These are phyloP conservation scores for Eulithis testata DNA, from an alignment of 2,888 invertebrate species.

Conservation along the genomic window DNA sequence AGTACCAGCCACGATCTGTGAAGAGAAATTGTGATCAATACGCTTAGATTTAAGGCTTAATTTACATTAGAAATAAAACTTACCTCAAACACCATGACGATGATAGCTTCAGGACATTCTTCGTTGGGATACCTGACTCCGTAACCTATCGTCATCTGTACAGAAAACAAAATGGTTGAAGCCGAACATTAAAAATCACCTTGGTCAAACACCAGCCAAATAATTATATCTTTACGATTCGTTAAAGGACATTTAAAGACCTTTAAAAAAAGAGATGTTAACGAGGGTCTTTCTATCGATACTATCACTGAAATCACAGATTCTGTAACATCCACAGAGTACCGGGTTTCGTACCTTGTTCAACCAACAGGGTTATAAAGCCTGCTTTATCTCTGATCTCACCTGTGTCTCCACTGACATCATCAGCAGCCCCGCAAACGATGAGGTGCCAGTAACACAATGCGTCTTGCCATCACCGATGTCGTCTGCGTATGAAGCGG, in stretches of 20 bases:
- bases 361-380: too few species aligned
- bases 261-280: too few species aligned
- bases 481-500: slow-evolving; percentile 91
- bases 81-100: slow-evolving; percentile 93
- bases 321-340: too few species aligned
- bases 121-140: slow-evolving; percentile 92
- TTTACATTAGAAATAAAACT: slow-evolving; percentile 40
- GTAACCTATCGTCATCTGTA: slow-evolving; percentile 91
- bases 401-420: slow-evolving; percentile 96
- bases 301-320: too few species aligned
- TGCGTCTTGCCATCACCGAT: slow-evolving; percentile 86
- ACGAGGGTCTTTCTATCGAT: too few species aligned
- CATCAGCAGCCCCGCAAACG: slow-evolving; percentile 88
- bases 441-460: slow-evolving; percentile 85
- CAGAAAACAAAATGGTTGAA: slow-evolving; percentile 23
- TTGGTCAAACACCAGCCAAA: too few species aligned
- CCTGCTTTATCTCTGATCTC: slow-evolving; percentile 11
- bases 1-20: slow-evolving; percentile 78
- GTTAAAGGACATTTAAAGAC: too few species aligned
- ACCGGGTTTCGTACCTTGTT: too few species aligned
- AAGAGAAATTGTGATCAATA: slow-evolving; percentile 20
- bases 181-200: too few species aligned
- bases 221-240: too few species aligned
- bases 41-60: neutral
- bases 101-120: slow-evolving; percentile 93